These are phyloP conservation scores for Speoplatyrhinus poulsoni DNA, from an alignment of 2,113 vertebrate genomes.

Conservation along the genomic window DNA sequence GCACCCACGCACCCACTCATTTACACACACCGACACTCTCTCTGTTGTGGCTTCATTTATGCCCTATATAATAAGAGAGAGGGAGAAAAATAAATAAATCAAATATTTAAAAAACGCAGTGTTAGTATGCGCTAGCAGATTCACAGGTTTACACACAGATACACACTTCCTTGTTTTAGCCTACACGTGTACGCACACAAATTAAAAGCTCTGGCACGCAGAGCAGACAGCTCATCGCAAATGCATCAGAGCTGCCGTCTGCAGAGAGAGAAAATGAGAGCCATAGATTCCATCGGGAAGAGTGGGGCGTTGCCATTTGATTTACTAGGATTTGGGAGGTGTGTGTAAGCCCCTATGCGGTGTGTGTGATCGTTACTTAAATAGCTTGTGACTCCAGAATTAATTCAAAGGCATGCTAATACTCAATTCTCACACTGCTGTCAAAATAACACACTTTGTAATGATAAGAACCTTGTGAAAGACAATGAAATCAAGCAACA, in stretches of 20 bases:
- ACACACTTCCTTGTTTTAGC: slow-evolving; percentile 36
- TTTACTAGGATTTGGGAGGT: slow-evolving; percentile 50
- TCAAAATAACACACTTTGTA: no score
- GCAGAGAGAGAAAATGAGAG: slow-evolving; percentile 48
- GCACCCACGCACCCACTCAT: slow-evolving; percentile 38
- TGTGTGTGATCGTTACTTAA: slow-evolving; percentile 10
- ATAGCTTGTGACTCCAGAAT: slow-evolving; percentile 18
- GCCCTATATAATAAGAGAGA: slow-evolving; percentile 15
- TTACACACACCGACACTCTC: slow-evolving; percentile 10
- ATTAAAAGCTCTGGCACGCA: slow-evolving; percentile 57
- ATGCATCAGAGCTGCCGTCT: slow-evolving; percentile 76
- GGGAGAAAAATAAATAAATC: slow-evolving; percentile 27
- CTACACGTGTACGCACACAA: slow-evolving; percentile 6
- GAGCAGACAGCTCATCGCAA: slow-evolving; percentile 78
- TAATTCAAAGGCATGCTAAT: background rate
- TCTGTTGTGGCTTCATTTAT: slow-evolving; percentile 44
- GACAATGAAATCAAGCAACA: background rate
- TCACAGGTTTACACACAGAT: slow-evolving; percentile 34
- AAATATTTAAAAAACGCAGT: slow-evolving; percentile 29
- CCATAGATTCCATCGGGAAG: slow-evolving; percentile 54
- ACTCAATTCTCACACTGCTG: no score
- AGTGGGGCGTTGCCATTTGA: slow-evolving; percentile 33
- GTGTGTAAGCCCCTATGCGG: slow-evolving; percentile 18
- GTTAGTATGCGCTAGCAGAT: slow-evolving; percentile 25
- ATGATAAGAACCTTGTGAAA: background rate